Percentiles rank a stretch among this genome's conserved stretches.
phyloP scores from a whole-genome alignment of 64 coral and sea anemone species.

The Pocillopora damicornis region DNA sequence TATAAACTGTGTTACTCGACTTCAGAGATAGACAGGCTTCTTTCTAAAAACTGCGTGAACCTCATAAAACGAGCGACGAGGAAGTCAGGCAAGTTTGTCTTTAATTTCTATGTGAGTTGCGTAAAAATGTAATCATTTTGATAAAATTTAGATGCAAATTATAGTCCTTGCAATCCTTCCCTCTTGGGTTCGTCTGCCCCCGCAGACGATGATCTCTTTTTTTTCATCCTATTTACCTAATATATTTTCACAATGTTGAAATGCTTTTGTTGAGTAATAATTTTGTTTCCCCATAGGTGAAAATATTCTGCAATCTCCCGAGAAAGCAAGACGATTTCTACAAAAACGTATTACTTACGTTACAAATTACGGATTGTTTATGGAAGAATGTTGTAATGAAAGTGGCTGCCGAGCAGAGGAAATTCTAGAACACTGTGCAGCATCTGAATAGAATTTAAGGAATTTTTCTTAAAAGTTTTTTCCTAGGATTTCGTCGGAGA shows the following conservation, averaged over 20 bases:
- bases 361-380: constrained; percentile 17
- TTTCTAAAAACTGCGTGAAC: not conserved
- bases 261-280: not conserved
- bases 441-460: not conserved
- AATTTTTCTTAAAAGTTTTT: not conserved
- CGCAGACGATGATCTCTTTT: too few species aligned
- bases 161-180: too few species aligned
- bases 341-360: constrained; percentile 2
- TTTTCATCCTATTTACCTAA: too few species aligned
- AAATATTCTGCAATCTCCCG: constrained; percentile 21
- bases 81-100: not conserved
- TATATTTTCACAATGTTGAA: not conserved
- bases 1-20: not conserved
- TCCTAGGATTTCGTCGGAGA: not conserved
- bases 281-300: not conserved
- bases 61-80: not conserved
- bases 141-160: too few species aligned
- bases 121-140: not conserved
- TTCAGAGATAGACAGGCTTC: not conserved
- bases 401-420: constrained; percentile 1
- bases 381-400: constrained; percentile 15
- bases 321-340: constrained; percentile 25
- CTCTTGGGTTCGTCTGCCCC: too few species aligned
- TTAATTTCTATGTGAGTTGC: not conserved
- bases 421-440: constrained; percentile 17